A percentile compares a stretch with the other conserved stretches of the same genome.
phyloP scores from a whole-genome alignment of 2,797 vertebrate species.

The Buphagus erythrorhynchus region DNA sequence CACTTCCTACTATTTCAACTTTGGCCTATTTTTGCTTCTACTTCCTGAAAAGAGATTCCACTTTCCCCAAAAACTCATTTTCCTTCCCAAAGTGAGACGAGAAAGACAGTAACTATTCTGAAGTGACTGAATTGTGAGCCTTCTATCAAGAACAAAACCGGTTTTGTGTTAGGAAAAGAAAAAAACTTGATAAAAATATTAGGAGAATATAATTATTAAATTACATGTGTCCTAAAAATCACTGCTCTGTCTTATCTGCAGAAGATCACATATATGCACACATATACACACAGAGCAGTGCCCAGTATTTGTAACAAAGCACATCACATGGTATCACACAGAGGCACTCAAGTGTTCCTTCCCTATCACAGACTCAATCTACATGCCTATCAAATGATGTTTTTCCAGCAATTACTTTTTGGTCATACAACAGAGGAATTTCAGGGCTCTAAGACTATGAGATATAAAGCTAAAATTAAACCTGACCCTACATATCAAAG shows the following conservation, averaged over 20 bases:
- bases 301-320: not conserved
- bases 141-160: not conserved
- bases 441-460: not conserved
- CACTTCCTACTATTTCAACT: not conserved
- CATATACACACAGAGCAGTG: not conserved
- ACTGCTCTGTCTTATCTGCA: not conserved
- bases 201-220: not conserved
- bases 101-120: not conserved
- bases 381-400: not conserved
- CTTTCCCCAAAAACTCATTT: not conserved
- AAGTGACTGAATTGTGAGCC: not conserved
- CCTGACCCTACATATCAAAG: not conserved
- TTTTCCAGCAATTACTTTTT: slow-evolving; percentile 20
- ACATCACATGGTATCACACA: not conserved
- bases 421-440: not conserved
- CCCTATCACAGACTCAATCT: slow-evolving; percentile 3
- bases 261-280: not conserved
- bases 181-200: not conserved
- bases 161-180: not conserved
- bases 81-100: not conserved
- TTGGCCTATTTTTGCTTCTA: not conserved
- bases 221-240: not conserved
- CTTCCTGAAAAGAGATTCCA: slow-evolving; percentile 15
- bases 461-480: not conserved
- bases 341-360: not conserved